A percentile compares a stretch with the other conserved stretches of the same genome.
phyloP scores from a whole-genome alignment of 2,113 vertebrate genomes.

The Hippotragus niger region DNA sequence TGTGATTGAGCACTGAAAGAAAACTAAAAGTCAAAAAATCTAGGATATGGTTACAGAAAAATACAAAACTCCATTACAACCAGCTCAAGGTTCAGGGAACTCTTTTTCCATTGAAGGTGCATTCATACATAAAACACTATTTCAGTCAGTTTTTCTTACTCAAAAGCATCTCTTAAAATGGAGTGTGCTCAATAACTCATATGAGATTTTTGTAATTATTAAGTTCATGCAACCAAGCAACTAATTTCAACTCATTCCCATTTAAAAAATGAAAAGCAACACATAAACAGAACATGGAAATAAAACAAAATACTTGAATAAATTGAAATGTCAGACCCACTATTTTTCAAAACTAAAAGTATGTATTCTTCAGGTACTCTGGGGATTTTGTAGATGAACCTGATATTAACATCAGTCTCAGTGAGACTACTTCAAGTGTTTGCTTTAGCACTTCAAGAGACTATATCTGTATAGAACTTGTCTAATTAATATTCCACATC shows the following conservation, averaged over 20 bases:
- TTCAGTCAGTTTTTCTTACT: slow-evolving; percentile 60
- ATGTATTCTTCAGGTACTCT: slow-evolving; percentile 46
- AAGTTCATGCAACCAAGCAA: slow-evolving; percentile 70
- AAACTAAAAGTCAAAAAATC: neutral
- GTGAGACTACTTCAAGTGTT: slow-evolving; percentile 61
- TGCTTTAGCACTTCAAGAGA: slow-evolving; percentile 64
- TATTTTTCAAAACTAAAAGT: slow-evolving; percentile 55
- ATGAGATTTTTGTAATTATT: slow-evolving; percentile 74
- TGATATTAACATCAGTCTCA: slow-evolving; percentile 41
- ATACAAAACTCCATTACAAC: slow-evolving; percentile 18
- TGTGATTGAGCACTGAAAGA: neutral
- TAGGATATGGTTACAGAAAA: neutral
- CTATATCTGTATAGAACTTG: slow-evolving; percentile 53
- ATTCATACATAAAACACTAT: neutral
- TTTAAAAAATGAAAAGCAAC: slow-evolving; percentile 64
- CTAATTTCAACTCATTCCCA: slow-evolving; percentile 73
- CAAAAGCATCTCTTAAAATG: slow-evolving; percentile 66
- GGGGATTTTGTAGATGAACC: slow-evolving; percentile 61
- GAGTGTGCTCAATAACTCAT: slow-evolving; percentile 67
- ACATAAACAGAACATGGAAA: slow-evolving; percentile 73
- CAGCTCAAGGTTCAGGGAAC: neutral
- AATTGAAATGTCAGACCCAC: slow-evolving; percentile 63
- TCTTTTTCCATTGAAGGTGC: neutral
- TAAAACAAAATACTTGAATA: slow-evolving; percentile 77
- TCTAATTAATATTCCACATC: slow-evolving; percentile 67